A percentile compares a stretch with the other conserved stretches of the same genome.
Evolutionary conservation across 1,140 invertebrate genomes (phyloP).

Genomic region (Oncopodura yosiiana): DNA sequence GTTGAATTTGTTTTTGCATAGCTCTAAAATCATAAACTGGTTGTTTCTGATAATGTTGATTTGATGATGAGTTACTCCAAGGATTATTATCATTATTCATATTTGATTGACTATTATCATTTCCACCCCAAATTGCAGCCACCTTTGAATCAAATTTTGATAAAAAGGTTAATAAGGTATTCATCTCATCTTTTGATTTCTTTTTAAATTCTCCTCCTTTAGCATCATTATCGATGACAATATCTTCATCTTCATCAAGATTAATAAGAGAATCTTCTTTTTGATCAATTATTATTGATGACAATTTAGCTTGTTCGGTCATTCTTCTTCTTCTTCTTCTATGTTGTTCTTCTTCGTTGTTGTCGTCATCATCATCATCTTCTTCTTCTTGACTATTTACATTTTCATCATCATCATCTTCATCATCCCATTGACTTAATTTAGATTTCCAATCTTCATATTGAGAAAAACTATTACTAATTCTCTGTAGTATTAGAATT

Average conservation of each 20-base stretch:
- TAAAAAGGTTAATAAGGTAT: conserved; percentile 29
- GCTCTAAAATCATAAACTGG: conserved; percentile 7
- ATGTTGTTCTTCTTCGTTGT: neutral
- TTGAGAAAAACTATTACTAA: conserved; percentile 7
- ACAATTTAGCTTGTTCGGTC: neutral
- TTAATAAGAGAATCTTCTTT: neutral
- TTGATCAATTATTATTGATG: neutral
- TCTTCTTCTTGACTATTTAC: neutral
- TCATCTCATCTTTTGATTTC: conserved; percentile 21
- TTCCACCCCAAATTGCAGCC: conserved; percentile 31
- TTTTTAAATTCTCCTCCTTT: neutral
- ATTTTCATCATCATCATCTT: neutral
- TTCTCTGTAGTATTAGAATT: neutral
- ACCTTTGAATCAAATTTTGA: conserved; percentile 33
- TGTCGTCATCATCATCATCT: neutral
- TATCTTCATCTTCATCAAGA: neutral
- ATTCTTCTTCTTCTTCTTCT: neutral
- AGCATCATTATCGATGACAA: no score
- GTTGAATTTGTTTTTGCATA: conserved; percentile 6
- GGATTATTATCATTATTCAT: neutral
- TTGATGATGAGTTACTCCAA: neutral
- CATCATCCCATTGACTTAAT: conserved; percentile 9
- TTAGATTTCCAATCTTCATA: conserved; percentile 11
- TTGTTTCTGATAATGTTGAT: conserved; percentile 1
- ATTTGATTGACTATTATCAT: neutral